Evolutionary conservation across 2,113 vertebrate species (phyloP), one percentile per base, ranked within the genome.

Genomic region (Lagopus muta): DNA sequence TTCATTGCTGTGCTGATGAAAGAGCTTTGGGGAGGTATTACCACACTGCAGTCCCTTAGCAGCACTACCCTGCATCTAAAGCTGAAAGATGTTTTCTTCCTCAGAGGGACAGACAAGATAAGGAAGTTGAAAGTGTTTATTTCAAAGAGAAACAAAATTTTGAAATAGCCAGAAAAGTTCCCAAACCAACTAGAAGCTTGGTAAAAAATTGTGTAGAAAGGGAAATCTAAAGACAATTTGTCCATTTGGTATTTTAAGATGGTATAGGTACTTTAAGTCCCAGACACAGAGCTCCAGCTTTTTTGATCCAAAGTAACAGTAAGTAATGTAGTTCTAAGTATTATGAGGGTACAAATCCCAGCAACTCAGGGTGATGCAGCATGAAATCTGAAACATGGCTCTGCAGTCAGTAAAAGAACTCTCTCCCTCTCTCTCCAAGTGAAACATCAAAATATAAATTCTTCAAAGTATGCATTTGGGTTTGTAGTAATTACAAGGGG

Each of bases 11-110:
- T 93, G 85, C n/a, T 85, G 81, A 86, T 89, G 62, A 27, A 21
- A 61, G 52, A 62, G 58, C 82, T 95, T 94, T 91, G 70, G 67
- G 82, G 57, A 92, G 64, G 40, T 90, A 82, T 86, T 32, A n/a
- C 57, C 61, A 80, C 71, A 32, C 74, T 42, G 62, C 93, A 95
- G 89, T 91, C 83, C 64, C 82, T 80, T 30, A 83, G 75, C 43
- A 6, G 10, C 69, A 76, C 36, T 77, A 60, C 64, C 57, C 24
- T 94, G 75, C 65, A 76, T 96, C 90, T 88, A 82, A 38, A 82
- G 45, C 72, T 94, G 61, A 89, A 95, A 94, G 83, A 85, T 61
- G 25, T 78, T 96, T 86, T 72, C 40, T 94, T 94, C 92, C 89
- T 95, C 72, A 77, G 58, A 61, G 72, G 38, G 71, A 91, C 71